A percentile compares a stretch with the other conserved stretches of the same genome.
Conservation (phyloP, 2,888 invertebrate genomes). For the Galerucella calmariensis region DNA sequence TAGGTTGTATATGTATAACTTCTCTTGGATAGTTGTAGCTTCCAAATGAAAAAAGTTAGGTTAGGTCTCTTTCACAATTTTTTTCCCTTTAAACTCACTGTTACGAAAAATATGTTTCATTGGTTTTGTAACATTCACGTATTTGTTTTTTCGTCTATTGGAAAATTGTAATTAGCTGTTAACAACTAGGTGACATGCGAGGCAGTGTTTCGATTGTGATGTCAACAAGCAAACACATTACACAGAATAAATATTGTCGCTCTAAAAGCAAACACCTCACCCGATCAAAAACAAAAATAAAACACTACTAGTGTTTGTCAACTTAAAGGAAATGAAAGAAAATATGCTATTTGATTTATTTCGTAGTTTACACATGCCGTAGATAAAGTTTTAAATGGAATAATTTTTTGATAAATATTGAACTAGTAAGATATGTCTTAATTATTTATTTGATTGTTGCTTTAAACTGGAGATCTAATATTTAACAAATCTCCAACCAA, state of each 20-base stretch:
- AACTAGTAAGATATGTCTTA: not conserved
- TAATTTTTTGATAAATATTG: not conserved
- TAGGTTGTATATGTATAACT: too few relatives aligned
- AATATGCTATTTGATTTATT: not conserved
- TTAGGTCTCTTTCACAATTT: not conserved
- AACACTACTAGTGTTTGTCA: not conserved
- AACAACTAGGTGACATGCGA: not conserved
- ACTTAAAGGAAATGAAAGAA: not conserved
- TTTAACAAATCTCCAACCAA: too few relatives aligned
- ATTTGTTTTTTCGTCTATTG: not conserved
- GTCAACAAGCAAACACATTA: constrained; percentile 4
- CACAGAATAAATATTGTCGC: constrained; percentile 2
- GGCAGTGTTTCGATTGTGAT: not conserved
- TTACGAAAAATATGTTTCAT: not conserved
- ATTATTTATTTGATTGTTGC: too few relatives aligned
- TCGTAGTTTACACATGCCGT: not conserved
- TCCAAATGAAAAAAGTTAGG: too few relatives aligned
- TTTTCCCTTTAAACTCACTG: not conserved
- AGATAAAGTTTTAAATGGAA: not conserved
- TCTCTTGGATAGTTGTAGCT: too few relatives aligned
- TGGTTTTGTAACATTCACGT: not conserved
- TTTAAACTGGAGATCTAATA: too few relatives aligned
- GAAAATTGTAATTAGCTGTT: not conserved
- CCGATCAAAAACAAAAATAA: not conserved
- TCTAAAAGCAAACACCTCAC: not conserved